These are phyloP conservation scores for Bathynomus jamesi DNA, from an alignment of 1,140 invertebrate species.

Conservation along the genomic window DNA sequence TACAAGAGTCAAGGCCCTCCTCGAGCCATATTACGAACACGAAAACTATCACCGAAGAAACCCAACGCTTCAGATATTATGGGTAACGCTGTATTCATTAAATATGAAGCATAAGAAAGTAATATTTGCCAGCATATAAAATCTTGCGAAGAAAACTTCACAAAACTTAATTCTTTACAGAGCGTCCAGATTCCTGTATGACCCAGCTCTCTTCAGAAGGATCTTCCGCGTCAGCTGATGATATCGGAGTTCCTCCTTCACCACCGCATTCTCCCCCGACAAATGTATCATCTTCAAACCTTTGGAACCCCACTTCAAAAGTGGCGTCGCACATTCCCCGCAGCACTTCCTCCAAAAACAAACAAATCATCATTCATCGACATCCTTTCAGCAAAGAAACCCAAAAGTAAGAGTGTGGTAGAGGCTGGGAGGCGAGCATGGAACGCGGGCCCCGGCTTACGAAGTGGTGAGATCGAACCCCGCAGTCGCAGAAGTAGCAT, in stretches of 20 bases:
- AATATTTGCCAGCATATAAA: too few relatives aligned
- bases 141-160: neutral
- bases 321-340: conserved; percentile 14
- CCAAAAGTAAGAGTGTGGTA: conserved; percentile 21
- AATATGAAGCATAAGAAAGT: too few relatives aligned
- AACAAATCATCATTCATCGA: too few relatives aligned
- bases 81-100: conserved; percentile 3
- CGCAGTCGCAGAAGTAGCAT: conserved; percentile 14
- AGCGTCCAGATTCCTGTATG: conserved; percentile 37
- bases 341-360: conserved; percentile 16
- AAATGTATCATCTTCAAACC: too few relatives aligned
- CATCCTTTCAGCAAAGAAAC: too few relatives aligned
- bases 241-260: conserved; percentile 22
- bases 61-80: conserved; percentile 16
- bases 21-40: conserved; percentile 8
- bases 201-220: conserved; percentile 37
- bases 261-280: conserved; percentile 24
- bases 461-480: conserved; percentile 1
- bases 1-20: conserved; percentile 55
- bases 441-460: conserved; percentile 24
- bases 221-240: conserved; percentile 31
- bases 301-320: conserved; percentile 17
- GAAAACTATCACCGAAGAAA: too few relatives aligned
- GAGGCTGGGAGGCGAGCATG: conserved; percentile 20
- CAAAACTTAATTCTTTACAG: conserved; percentile 23